Evolutionary conservation across 2,113 vertebrate genomes (phyloP).

Genomic region (Lophochroa leadbeateri): DNA sequence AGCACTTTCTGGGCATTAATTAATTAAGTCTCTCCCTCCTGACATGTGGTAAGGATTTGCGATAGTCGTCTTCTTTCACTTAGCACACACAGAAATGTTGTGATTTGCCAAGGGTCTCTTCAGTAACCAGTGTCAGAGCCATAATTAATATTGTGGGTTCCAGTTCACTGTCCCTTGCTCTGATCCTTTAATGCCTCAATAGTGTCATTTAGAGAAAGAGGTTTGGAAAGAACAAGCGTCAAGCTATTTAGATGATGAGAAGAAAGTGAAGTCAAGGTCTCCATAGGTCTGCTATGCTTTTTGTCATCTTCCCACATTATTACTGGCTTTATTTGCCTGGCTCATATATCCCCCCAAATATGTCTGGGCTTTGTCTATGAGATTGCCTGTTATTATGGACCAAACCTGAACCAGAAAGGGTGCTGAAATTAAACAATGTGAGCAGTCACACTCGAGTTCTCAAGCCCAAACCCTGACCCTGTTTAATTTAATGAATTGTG

Average conservation of each 20-base stretch:
- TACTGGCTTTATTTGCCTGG: neutral
- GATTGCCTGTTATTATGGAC: neutral
- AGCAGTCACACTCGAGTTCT: rapidly evolving
- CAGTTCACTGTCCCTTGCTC: neutral
- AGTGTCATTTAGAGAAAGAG: neutral
- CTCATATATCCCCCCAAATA: neutral
- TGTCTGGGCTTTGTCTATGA: neutral
- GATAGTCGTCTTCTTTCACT: neutral
- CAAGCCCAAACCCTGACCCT: neutral
- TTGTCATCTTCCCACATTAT: neutral
- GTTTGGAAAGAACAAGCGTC: neutral
- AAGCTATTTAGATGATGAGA: neutral
- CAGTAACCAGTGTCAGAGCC: neutral
- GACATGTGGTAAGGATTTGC: neutral
- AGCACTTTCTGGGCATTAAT: constrained; percentile 18
- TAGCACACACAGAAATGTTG: neutral
- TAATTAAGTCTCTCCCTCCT: neutral
- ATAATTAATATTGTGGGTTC: neutral
- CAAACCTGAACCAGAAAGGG: neutral
- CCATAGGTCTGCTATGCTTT: neutral
- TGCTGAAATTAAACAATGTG: neutral
- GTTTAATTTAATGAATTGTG: neutral
- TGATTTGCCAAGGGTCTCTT: neutral
- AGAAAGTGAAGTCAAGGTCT: neutral
- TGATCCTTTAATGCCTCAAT: neutral